Evolutionary conservation across 2,888 invertebrate species (phyloP), one percentile per base, ranked within the genome.

Genomic region (Agriopis leucophaearia): DNA sequence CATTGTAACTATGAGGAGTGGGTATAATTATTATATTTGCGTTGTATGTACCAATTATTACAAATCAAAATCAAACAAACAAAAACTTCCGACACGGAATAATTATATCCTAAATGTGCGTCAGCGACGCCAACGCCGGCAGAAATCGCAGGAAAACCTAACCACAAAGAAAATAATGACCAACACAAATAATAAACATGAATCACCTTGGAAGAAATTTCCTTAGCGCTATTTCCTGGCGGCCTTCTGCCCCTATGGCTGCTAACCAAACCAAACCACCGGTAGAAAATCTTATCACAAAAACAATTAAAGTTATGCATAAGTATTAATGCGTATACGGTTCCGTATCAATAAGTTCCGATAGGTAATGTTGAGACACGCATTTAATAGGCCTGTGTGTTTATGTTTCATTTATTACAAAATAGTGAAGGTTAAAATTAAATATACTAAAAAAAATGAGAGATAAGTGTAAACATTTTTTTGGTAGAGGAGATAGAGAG

Each of bases 121-220:
- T 70, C 70, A 72, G 48, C 57, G n/a, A 44, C 55, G 54, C 65
- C 64, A 40, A 70, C 68, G 16, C 52, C 45, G 57, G 51, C 52
- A 62, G 27, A 65, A 59, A 70, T 69, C 40, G 55, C 67, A 70
- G 67, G 65, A 74, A 74, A 74, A 66, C 67, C 57, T 61, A 73
- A 80, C 78, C 74, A 59, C 76, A 76, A 62, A 51, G 18, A 64
- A 64, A 64, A 64, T 61, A 76, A 74, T 71, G 70, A 69, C 50
- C 48, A 70, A 72, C 75, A 79, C 74, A 74, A 75, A 16, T 0
- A 36, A 35, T 71, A 18, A 57, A 70, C 67, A 78, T 82, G 76
- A 83, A 67, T 78, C 75, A 67, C 68, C 59, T 55, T 75, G 70
- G 72, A 76, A 77, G 80, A 81, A 81, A 81, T 81, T 81, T 77